Percentiles rank a stretch among this genome's conserved stretches.
phyloP scores from a whole-genome alignment of 30 jellyfish, hydroid and myxozoan genomes.

The Morbakka virulenta region DNA sequence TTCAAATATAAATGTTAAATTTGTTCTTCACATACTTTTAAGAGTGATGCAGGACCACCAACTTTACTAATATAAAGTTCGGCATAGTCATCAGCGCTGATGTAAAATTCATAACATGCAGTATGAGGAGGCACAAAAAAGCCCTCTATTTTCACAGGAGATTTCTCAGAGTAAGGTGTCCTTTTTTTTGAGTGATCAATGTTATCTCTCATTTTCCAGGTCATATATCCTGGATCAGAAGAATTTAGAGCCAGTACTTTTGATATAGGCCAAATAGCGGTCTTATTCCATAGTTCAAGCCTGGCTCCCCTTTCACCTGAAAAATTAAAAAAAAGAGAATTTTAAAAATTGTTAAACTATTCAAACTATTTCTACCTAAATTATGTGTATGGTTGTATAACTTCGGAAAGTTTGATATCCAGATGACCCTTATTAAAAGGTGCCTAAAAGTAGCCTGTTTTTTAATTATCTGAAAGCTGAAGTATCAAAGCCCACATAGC shows the following conservation, averaged over 20 bases:
- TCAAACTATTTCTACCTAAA: no score
- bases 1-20: no score
- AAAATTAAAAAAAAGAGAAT: not conserved
- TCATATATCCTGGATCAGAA: slow-evolving; percentile 21
- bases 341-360: not conserved
- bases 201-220: slow-evolving; percentile 40
- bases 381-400: no score
- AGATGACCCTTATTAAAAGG: no score
- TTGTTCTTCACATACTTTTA: no score
- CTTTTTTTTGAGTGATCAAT: not conserved
- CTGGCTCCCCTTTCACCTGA: slow-evolving; percentile 85
- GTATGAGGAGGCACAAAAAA: slow-evolving; percentile 86
- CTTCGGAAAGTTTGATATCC: no score
- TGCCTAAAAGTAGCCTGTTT: no score
- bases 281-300: slow-evolving; percentile 64
- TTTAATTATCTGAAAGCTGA: no score
- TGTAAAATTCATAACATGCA: slow-evolving; percentile 55
- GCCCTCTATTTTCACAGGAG: slow-evolving; percentile 51
- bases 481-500: no score
- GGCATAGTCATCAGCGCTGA: slow-evolving; percentile 75
- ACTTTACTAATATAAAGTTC: slow-evolving; percentile 26
- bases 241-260: slow-evolving; percentile 17
- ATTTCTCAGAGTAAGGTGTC: slow-evolving; percentile 13
- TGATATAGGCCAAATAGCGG: slow-evolving; percentile 21
- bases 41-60: slow-evolving; percentile 13